A percentile compares a stretch with the other conserved stretches of the same genome.
Conservation (phyloP, 2,797 vertebrate species). For the Discoglossus pictus region DNA sequence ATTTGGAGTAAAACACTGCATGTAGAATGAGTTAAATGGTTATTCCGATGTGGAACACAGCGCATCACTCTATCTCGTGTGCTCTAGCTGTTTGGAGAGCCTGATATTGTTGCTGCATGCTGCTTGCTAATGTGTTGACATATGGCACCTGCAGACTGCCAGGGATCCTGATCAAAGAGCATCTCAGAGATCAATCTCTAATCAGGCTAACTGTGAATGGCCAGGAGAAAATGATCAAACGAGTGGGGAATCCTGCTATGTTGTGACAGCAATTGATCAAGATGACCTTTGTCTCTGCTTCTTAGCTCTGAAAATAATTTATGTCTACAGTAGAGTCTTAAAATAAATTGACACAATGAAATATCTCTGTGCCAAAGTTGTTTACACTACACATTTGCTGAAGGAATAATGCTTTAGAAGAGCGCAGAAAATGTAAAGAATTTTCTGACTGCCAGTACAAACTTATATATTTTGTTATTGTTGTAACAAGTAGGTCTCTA, state of each 20-base stretch:
- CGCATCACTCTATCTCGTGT: conserved; percentile 31
- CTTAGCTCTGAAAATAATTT: conserved; percentile 62
- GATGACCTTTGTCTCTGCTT: conserved; percentile 60
- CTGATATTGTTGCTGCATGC: conserved; percentile 53
- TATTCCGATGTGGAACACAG: not conserved
- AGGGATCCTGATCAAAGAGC: conserved; percentile 72
- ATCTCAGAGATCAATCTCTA: conserved; percentile 64
- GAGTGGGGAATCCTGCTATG: conserved; percentile 53
- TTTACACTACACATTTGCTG: not conserved
- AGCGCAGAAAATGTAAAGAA: too few species aligned
- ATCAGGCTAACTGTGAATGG: conserved; percentile 63
- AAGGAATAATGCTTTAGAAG: not conserved
- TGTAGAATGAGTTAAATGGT: conserved; percentile 23
- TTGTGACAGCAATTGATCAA: conserved; percentile 64
- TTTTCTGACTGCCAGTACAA: not conserved
- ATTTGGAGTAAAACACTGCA: not conserved
- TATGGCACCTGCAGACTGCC: conserved; percentile 68
- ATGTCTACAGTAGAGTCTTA: conserved; percentile 31
- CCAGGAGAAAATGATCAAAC: conserved; percentile 70
- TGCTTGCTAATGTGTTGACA: conserved; percentile 66
- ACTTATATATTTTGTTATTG: too few species aligned
- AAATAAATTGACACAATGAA: not conserved
- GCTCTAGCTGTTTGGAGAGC: conserved; percentile 39
- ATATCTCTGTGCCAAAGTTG: not conserved
- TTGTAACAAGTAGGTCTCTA: too few species aligned